phyloP scores from a whole-genome alignment of 30 jellyfish, hydroid and myxozoan genomes.

The Aurelia sp. region DNA sequence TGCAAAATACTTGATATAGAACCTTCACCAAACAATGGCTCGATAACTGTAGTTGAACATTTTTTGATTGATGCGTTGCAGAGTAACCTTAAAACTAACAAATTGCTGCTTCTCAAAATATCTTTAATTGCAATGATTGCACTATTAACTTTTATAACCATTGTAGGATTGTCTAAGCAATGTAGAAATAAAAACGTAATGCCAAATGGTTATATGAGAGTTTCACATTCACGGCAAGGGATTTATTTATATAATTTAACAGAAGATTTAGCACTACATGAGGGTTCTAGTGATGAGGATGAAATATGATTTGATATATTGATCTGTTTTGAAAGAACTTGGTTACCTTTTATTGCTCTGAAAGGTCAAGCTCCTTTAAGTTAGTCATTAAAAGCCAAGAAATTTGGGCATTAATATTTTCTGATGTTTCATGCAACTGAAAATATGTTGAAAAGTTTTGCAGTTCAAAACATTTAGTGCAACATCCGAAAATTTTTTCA shows the following conservation, averaged over 20 bases:
- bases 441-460: too few species aligned
- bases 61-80: constrained; percentile 29
- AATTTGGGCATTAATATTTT: not conserved
- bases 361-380: not conserved
- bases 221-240: constrained; percentile 17
- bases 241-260: constrained; percentile 30
- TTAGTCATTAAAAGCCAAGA: too few species aligned
- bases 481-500: too few species aligned
- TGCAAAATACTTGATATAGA: constrained; percentile 76
- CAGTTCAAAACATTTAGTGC: too few species aligned
- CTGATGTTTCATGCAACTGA: too few species aligned
- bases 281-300: constrained; percentile 52
- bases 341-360: not conserved
- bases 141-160: not conserved
- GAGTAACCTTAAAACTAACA: not conserved
- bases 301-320: constrained; percentile 13
- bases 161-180: constrained; percentile 31
- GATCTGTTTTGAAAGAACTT: not conserved
- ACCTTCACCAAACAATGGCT: constrained; percentile 92
- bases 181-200: not conserved
- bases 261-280: constrained; percentile 39
- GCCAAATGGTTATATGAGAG: constrained; percentile 21
- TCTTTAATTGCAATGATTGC: constrained; percentile 2
- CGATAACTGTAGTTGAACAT: constrained; percentile 52
- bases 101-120: not conserved